phyloP scores from a whole-genome alignment of 2,113 vertebrate species.

The Vicugna pacos region DNA sequence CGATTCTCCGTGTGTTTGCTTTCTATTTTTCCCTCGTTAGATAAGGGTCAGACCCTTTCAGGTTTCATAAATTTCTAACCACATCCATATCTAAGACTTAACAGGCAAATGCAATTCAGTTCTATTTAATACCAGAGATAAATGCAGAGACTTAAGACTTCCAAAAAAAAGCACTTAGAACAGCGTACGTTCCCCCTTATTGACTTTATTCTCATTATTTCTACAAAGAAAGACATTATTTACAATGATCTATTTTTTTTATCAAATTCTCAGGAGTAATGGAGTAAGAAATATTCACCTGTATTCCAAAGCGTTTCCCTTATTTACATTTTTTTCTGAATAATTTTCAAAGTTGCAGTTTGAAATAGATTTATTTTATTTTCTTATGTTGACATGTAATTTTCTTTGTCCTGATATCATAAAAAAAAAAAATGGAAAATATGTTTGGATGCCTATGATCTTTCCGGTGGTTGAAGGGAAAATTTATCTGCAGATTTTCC shows the following conservation, averaged over 20 bases:
- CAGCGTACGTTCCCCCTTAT: neutral
- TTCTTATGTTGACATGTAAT: constrained; percentile 44
- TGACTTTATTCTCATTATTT: constrained; percentile 22
- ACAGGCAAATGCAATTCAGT: neutral
- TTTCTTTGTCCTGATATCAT: constrained; percentile 65
- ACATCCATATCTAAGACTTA: neutral
- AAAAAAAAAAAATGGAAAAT: constrained; percentile 54
- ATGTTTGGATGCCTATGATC: constrained; percentile 47
- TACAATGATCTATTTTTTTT: neutral
- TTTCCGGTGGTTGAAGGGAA: constrained; percentile 75
- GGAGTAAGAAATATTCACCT: neutral
- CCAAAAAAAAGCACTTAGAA: neutral
- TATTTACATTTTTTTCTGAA: neutral
- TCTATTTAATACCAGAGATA: neutral
- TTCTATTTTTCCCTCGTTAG: neutral
- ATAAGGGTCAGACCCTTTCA: neutral
- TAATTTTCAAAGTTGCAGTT: constrained; percentile 69
- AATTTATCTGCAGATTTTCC: constrained; percentile 71
- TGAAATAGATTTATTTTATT: constrained; percentile 61
- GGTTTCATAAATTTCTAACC: neutral
- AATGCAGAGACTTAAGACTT: neutral
- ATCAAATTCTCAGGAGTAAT: neutral
- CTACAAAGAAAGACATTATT: neutral
- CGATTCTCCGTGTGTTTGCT: neutral
- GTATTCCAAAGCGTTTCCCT: neutral